Conservation (phyloP, 2,113 vertebrate genomes). For the Limanda limanda region DNA sequence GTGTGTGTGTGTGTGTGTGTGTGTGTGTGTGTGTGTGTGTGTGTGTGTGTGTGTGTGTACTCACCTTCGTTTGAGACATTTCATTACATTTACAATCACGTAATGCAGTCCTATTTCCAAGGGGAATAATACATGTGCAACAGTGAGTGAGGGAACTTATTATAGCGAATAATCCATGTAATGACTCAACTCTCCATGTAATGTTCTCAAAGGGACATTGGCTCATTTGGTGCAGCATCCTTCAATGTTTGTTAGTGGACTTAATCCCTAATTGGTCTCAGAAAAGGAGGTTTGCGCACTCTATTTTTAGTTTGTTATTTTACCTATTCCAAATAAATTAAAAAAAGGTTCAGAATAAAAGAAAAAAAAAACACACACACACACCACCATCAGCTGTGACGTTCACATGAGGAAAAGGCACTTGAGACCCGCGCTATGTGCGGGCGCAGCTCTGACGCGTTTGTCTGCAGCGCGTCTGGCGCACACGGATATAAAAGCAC, state of each 20-base stretch:
- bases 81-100: too few relatives aligned
- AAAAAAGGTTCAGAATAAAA: conserved; percentile 12
- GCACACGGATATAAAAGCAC: conserved; percentile 71
- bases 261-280: conserved; percentile 9
- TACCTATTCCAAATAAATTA: conserved; percentile 12
- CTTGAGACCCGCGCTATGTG: conserved; percentile 36
- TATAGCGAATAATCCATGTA: background rate
- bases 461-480: conserved; percentile 42
- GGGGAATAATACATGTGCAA: background rate
- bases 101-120: too few relatives aligned
- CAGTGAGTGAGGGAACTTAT: conserved; percentile 10
- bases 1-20: background rate
- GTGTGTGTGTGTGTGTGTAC: too few relatives aligned
- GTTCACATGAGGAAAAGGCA: conserved; percentile 46
- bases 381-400: conserved; percentile 72
- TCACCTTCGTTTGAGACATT: too few relatives aligned
- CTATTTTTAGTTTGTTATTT: conserved; percentile 47
- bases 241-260: background rate
- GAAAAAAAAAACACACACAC: background rate
- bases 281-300: background rate
- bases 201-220: background rate
- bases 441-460: conserved; percentile 65
- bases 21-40: too few relatives aligned
- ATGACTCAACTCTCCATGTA: background rate
- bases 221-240: background rate